Evolutionary conservation across 2,888 invertebrate species (phyloP), one percentile per base, ranked within the genome.

Genomic region (Cephus sareptanus): DNA sequence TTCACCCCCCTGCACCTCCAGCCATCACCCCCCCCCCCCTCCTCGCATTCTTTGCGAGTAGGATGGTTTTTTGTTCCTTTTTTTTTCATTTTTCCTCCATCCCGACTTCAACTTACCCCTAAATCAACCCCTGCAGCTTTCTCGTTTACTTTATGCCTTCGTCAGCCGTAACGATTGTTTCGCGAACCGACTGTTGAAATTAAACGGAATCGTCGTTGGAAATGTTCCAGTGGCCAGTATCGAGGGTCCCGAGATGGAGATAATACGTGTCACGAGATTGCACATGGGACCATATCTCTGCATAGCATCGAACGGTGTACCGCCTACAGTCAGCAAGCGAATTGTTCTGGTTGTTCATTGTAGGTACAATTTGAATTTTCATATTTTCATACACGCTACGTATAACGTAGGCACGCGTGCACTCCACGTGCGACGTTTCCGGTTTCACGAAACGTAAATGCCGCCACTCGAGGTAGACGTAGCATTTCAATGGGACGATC

Each of bases 231-330:
- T 94, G 89, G 90, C 92, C 78, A 94, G 94, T 83, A 93, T 94
- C 83, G 94, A 94, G 86, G 95, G 95, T 23, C 92, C 95, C 34
- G 93, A 94, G 81, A 92, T 95, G 88, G 94, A 94, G 90, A 92
- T 95, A 89, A 94, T 94, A 79, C 93, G 95, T 87, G 95, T 96
- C 84, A 95, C 94, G 81, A 93, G 96, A 79, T 93, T 95, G 80
- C 95, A 96, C 90, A 96, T 96, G 96, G 96, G 96, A 33, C 94
- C 95, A 35, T 96, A 96, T 91, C 90, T 96, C 75, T 96, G 96
- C 92, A 96, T 96, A 86, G 96, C 96, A 3, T 95, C 95, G 85
- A 97, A 97, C 91, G 97, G 97, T 70, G 95, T 97, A 35, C 93
- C 93, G 15, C 93, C 93, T 35, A 92, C 93, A 78, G 92, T 93